These are phyloP conservation scores for Arion vulgaris DNA, from an alignment of 1,140 invertebrate genomes.

Conservation along the genomic window DNA sequence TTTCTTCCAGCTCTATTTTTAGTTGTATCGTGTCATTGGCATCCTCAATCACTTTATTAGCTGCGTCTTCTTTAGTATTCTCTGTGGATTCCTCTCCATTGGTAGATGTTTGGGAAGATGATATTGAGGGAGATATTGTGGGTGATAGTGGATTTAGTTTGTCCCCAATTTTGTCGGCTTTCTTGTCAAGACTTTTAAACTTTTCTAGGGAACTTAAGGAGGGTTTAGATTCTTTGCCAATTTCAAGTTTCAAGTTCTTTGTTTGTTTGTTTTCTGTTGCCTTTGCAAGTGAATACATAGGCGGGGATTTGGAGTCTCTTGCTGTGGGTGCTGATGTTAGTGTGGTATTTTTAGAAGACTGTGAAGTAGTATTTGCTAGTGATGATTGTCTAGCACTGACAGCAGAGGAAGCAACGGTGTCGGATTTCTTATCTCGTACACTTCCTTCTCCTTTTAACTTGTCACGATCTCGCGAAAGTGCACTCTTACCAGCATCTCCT, in stretches of 20 bases:
- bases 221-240: background rate
- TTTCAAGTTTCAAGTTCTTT: background rate
- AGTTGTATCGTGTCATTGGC: background rate
- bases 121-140: background rate
- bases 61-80: background rate
- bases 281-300: background rate
- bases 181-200: background rate
- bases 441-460: background rate
- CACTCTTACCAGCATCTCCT: background rate
- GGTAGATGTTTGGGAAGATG: background rate
- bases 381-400: background rate
- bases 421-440: background rate
- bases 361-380: background rate
- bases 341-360: background rate
- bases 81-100: background rate
- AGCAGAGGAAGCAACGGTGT: background rate
- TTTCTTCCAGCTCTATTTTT: conserved; percentile 24
- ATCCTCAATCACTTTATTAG: background rate
- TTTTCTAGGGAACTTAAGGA: background rate
- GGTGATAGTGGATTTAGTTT: background rate
- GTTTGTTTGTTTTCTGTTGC: background rate
- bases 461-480: background rate
- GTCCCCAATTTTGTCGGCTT: background rate
- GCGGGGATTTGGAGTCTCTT: background rate
- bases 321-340: background rate